phyloP scores from a whole-genome alignment of 2,888 invertebrate species.

The Melanotus villosus region DNA sequence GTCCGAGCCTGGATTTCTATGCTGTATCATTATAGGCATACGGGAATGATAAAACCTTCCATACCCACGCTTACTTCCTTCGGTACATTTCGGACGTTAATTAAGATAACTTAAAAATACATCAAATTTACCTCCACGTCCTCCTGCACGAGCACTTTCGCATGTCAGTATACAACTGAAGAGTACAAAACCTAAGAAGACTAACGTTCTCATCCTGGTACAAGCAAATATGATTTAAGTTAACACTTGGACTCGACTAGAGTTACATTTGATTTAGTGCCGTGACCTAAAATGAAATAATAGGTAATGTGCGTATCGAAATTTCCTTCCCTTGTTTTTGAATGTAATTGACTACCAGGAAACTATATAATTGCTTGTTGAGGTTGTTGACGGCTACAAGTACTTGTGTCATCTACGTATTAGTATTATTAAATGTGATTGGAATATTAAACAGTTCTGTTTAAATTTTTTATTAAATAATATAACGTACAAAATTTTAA shows the following conservation, averaged over 20 bases:
- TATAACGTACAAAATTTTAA: no score
- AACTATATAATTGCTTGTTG: constrained; percentile 43
- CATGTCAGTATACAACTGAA: constrained; percentile 24
- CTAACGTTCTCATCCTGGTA: constrained; percentile 20
- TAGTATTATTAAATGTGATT: constrained; percentile 28
- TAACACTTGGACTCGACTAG: constrained; percentile 1
- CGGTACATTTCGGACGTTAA: neutral
- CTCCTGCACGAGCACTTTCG: constrained; percentile 45
- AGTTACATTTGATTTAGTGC: constrained; percentile 29
- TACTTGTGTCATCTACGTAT: constrained; percentile 22
- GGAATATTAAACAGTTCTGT: neutral
- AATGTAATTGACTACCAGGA: constrained; percentile 44
- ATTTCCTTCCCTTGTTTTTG: constrained; percentile 46
- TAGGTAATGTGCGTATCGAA: constrained; percentile 43
- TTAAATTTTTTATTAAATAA: no score
- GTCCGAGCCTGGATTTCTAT: constrained; percentile 72
- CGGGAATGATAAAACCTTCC: constrained; percentile 69
- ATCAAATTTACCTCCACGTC: constrained; percentile 46
- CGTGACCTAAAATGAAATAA: constrained; percentile 40
- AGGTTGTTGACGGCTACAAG: constrained; percentile 44
- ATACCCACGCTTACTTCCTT: constrained; percentile 59
- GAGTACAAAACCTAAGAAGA: constrained; percentile 31
- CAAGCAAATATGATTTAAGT: constrained; percentile 3
- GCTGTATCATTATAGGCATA: constrained; percentile 72
- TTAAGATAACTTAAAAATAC: neutral